Evolutionary conservation across 2,113 vertebrate species (phyloP).

Genomic region (Pagrus major): DNA sequence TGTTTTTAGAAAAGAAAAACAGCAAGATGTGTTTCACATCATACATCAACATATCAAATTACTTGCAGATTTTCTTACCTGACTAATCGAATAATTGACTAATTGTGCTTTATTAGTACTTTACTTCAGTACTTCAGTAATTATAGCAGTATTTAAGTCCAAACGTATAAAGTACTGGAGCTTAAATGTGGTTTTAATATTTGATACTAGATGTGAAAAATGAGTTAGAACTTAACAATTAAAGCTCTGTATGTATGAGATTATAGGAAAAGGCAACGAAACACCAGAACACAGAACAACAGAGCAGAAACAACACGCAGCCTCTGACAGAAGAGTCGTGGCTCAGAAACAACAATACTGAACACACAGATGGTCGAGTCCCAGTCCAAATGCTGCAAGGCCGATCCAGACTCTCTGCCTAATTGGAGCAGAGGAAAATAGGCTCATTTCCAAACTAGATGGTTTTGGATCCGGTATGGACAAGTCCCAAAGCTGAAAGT

Average conservation of each 20-base stretch:
- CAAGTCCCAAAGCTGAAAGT: constrained; percentile 40
- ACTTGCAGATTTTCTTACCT: not conserved
- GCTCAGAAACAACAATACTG: constrained; percentile 48
- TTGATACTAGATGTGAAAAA: not conserved
- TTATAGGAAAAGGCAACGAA: constrained; percentile 44
- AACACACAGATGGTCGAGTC: constrained; percentile 72
- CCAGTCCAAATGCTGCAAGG: constrained; percentile 70
- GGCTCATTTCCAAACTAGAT: constrained; percentile 67
- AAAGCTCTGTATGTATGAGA: not conserved
- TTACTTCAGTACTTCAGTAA: not conserved
- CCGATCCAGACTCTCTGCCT: constrained; percentile 59
- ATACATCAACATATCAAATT: too few relatives aligned
- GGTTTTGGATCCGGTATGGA: constrained; percentile 37
- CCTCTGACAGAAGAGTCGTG: constrained; percentile 47
- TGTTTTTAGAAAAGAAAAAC: too few relatives aligned
- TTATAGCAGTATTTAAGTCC: not conserved
- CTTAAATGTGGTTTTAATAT: not conserved
- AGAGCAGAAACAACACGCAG: constrained; percentile 38
- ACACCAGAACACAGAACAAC: constrained; percentile 25
- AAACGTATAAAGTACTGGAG: not conserved
- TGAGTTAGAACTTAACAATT: not conserved
- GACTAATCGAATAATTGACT: not conserved
- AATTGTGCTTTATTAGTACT: not conserved
- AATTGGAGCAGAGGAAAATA: constrained; percentile 60
- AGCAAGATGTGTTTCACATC: not conserved